Evolutionary conservation across 2,113 vertebrate species (phyloP), one percentile per base, ranked within the genome.

Genomic region (Nothocercus nigrocapillus): DNA sequence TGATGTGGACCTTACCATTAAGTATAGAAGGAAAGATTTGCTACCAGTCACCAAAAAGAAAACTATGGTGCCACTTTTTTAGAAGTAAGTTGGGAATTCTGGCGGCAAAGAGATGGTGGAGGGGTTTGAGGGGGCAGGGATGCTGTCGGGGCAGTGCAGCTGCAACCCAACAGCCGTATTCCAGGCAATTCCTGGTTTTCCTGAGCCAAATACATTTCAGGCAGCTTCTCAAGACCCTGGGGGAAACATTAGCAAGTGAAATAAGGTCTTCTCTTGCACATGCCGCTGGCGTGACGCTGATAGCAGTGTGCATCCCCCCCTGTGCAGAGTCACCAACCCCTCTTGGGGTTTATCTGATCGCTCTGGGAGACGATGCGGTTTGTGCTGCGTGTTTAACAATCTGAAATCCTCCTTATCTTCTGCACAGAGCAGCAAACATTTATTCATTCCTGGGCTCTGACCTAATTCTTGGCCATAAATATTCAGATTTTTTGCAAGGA

Each of bases 381-480:
- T 88, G 72, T 88, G 36, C 66, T 90, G 86, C 20, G 5, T 20
- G 32, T 58, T 85, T 13, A 76, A 10, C 44, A 44, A 17, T 42
- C 70, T 59, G n/a, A 82, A 40, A 5, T 32, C 28, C 79, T 66
- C 24, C n/a, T 82, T 20, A 7, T 89, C 70, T 87, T 27, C 42
- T 45, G 58, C 58, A 18, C 4, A 34, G 7, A 61, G 66, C 72
- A 82, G 54, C 59, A 87, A 88, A 84, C 77, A 18, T 84, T 94
- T 75, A 30, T 76, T 86, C 14, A 42, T 86, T 90, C 69, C 92
- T 13, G 0, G 53, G 73, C 30, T 96, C 82, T 92, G 85, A 84
- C 88, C 90, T 93, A 64, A 94, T 96, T 96, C 62, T 82, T 87
- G 69, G 62, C 88, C 77, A 85, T 93, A 92, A 96, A 94, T 94